Evolutionary conservation across 1,140 invertebrate genomes (phyloP), one percentile per base, ranked within the genome.

Genomic region (Anthonomus grandis): DNA sequence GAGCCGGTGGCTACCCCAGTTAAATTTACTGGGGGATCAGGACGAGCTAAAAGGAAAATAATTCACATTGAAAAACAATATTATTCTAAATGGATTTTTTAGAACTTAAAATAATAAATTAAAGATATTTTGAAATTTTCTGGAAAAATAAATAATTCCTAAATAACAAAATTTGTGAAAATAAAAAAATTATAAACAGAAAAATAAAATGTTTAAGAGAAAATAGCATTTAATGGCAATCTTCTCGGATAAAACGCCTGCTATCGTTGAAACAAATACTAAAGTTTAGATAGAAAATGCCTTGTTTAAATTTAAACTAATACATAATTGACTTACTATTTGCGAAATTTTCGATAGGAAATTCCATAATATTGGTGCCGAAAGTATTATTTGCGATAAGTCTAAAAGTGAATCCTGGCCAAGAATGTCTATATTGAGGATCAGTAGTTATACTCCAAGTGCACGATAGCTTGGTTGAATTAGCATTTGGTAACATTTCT

Each of bases 351-450:
- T 85, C 72, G 49, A 86, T 76, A 34, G 67, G 77, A 53, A 82
- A 78, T 8, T 67, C 65, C 57, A 78, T 72, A 8, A 62, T 71
- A 47, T 69, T 74, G 9, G 4, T 48, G 2, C 81, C 83, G 63
- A 86, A 79, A 2, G 66, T 62, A 71, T 86, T 87, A 2, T 64
- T 62, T 8, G 76, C 75, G 4, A 41, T 76, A 8, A 88, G 46
- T 3, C 74, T 68, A 47, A 87, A 82, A 37, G 71, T 74, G 62
- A 80, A 85, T 52, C 72, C 68, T 25, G 77, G 71, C 55, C 83
- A 79, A 1, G 76, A 70, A 61, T 82, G 81, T 53, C 83, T 76
- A 62, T 87, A 86, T 48, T 78, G 76, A 8, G 84, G 84, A 34
- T 68, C 64, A 12, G 82, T 83, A 1, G 54, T 68, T 2, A 75